Percentiles rank a stretch among this genome's conserved stretches.
These are phyloP conservation scores for Calyptommatus sinebrachiatus DNA, from an alignment of 2,113 vertebrate genomes.

Conservation along the genomic window DNA sequence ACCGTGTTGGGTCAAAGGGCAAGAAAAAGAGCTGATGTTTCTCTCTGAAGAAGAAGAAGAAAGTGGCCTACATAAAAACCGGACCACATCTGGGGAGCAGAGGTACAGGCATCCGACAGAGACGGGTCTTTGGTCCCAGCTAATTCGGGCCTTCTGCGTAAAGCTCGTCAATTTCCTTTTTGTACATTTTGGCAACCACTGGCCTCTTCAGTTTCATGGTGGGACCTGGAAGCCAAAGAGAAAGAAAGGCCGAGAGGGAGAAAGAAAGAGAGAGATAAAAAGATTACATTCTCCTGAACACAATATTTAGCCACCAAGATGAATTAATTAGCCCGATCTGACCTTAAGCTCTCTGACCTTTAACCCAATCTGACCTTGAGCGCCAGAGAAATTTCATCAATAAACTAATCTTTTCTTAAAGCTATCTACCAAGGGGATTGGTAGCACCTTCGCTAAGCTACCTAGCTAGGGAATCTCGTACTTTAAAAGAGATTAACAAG, in stretches of 20 bases:
- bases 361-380: too few species aligned
- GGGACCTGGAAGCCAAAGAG: conserved; percentile 73
- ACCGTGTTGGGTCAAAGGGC: conserved; percentile 27
- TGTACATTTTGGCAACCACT: conserved; percentile 81
- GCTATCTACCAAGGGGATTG: too few species aligned
- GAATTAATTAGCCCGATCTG: too few species aligned
- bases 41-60: neutral
- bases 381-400: too few species aligned
- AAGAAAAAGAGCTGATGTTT: neutral
- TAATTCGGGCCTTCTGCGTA: conserved; percentile 64
- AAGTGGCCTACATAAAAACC: too few species aligned
- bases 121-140: conserved; percentile 36
- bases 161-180: conserved; percentile 76
- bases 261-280: too few species aligned
- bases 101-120: conserved; percentile 41
- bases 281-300: neutral
- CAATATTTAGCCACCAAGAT: too few species aligned
- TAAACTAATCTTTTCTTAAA: too few species aligned
- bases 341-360: too few species aligned
- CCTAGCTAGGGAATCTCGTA: too few species aligned
- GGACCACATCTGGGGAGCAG: neutral
- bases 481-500: too few species aligned
- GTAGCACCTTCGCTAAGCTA: too few species aligned
- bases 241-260: neutral
- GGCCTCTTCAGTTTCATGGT: conserved; percentile 87